Evolutionary conservation across 2,888 invertebrate genomes (phyloP).

Genomic region (Pseudococcus longispinus): DNA sequence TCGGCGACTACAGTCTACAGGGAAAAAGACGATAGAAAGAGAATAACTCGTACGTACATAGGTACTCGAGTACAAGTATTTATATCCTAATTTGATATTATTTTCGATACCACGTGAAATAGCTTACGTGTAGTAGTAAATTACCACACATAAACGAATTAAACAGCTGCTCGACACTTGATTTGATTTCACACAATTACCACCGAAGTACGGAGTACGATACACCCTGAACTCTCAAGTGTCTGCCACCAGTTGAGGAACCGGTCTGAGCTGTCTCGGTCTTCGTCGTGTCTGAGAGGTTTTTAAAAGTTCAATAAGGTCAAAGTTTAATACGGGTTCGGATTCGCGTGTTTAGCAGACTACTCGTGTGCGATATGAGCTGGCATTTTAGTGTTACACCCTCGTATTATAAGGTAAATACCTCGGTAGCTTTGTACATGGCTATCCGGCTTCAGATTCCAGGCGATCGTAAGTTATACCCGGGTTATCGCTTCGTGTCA

Average conservation of each 20-base stretch:
- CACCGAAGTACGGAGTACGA: not conserved
- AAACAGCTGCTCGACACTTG: conserved; percentile 5
- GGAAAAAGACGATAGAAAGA: not conserved
- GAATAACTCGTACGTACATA: not conserved
- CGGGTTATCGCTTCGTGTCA: not conserved
- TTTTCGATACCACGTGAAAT: not conserved
- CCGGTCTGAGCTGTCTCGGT: not conserved
- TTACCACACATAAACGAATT: not conserved
- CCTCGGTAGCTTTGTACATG: not conserved
- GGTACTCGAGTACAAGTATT: not conserved
- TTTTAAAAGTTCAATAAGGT: not conserved
- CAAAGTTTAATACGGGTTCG: not conserved
- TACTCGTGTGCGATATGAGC: not conserved
- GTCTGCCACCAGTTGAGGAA: not conserved
- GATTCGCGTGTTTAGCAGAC: not conserved
- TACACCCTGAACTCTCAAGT: not conserved
- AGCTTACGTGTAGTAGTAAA: not conserved
- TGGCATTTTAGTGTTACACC: not conserved
- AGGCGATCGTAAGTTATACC: not conserved
- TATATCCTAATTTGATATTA: not conserved
- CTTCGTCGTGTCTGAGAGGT: not conserved
- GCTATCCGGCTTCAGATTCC: not conserved
- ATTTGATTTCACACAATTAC: not conserved
- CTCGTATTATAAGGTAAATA: not conserved
- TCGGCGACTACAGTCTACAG: not conserved